Evolutionary conservation across 2,113 vertebrate species (phyloP).

Genomic region (Microcebus murinus): DNA sequence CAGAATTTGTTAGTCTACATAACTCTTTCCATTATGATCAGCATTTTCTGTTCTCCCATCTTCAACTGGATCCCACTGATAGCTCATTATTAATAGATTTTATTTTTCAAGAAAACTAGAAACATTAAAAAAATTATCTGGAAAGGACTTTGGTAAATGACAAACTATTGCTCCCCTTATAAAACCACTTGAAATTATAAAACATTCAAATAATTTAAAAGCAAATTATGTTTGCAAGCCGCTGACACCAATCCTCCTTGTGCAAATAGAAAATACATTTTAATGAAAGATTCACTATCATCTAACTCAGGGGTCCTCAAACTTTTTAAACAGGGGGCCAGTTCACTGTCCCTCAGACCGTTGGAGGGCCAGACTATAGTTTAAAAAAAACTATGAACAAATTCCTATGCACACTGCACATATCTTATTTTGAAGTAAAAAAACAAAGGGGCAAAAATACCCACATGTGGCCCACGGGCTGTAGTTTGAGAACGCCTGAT

Average conservation of each 20-base stretch:
- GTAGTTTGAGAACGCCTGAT: not conserved
- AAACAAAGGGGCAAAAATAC: too few species aligned
- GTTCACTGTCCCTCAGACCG: too few species aligned
- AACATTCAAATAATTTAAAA: slow-evolving; percentile 42
- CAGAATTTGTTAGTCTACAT: not conserved
- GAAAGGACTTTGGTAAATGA: slow-evolving; percentile 36
- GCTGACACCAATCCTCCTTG: not conserved
- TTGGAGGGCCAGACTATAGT: too few species aligned
- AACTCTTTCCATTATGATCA: not conserved
- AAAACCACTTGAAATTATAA: slow-evolving; percentile 9
- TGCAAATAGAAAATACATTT: slow-evolving; percentile 29
- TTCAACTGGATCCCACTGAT: not conserved
- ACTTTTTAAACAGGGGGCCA: too few species aligned
- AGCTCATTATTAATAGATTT: slow-evolving; percentile 12
- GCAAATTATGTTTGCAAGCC: not conserved
- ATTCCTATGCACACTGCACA: too few species aligned
- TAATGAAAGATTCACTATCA: not conserved
- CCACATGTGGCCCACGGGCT: too few species aligned
- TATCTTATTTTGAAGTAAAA: too few species aligned
- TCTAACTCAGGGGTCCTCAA: not conserved
- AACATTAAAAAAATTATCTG: slow-evolving; percentile 33
- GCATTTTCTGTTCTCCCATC: slow-evolving; percentile 9
- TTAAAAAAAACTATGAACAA: too few species aligned
- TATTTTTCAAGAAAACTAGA: slow-evolving; percentile 30
- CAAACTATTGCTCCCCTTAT: not conserved